Percentiles rank a stretch among this genome's conserved stretches.
These are phyloP conservation scores for Papilio helenus DNA, from an alignment of 1,140 invertebrate genomes.

Conservation along the genomic window DNA sequence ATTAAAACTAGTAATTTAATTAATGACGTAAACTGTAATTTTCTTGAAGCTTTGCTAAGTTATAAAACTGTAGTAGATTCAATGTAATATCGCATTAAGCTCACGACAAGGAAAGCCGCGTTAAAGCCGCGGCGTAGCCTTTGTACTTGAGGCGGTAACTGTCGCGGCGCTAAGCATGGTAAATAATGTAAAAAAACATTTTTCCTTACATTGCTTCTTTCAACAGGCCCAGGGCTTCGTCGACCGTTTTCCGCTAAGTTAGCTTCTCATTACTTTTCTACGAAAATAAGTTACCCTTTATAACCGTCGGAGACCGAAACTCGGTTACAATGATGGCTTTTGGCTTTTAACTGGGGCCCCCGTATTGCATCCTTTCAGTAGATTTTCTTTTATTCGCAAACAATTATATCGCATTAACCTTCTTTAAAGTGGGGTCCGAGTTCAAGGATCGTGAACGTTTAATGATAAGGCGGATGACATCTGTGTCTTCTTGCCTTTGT, in stretches of 20 bases:
- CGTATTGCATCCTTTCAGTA: conserved; percentile 57
- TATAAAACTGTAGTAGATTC: conserved; percentile 71
- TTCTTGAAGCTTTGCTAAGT: conserved; percentile 55
- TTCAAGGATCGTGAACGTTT: conserved; percentile 65
- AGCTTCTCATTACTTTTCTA: conserved; percentile 78
- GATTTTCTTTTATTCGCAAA: conserved; percentile 68
- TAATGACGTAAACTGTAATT: conserved; percentile 59
- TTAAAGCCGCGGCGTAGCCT: conserved; percentile 56
- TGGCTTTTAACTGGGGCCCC: conserved; percentile 65
- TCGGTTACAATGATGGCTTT: conserved; percentile 75
- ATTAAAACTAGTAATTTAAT: conserved; percentile 54
- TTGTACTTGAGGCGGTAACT: conserved; percentile 59
- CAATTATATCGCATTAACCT: conserved; percentile 67
- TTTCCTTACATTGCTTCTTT: conserved; percentile 62
- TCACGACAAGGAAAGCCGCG: conserved; percentile 65
- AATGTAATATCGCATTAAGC: conserved; percentile 69
- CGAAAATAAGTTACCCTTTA: conserved; percentile 75
- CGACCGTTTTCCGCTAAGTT: conserved; percentile 76
- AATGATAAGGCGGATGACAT: conserved; percentile 70
- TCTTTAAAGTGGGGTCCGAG: conserved; percentile 54
- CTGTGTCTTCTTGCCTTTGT: conserved; percentile 51
- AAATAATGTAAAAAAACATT: conserved; percentile 68
- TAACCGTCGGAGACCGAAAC: conserved; percentile 63
- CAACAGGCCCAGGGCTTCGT: conserved; percentile 52
- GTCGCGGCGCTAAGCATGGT: conserved; percentile 49